phyloP scores from a whole-genome alignment of 2,113 vertebrate genomes.

The Cyphomyrus discorhynchus region DNA sequence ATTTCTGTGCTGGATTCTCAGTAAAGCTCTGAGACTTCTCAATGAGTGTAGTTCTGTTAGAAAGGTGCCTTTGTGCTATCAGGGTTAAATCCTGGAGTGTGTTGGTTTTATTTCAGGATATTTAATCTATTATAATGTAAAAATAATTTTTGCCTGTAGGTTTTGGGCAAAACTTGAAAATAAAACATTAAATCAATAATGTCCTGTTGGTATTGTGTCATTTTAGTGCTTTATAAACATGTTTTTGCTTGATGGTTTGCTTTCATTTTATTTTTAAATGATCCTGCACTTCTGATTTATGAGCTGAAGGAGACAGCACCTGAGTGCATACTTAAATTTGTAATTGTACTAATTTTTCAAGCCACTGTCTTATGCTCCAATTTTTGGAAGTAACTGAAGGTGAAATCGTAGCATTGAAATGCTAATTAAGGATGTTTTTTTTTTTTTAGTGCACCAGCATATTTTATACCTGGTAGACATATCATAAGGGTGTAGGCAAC shows the following conservation, averaged over 20 bases:
- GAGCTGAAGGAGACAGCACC: background rate
- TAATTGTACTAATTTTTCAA: background rate
- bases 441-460: background rate
- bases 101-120: conserved; percentile 9
- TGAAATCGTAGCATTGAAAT: background rate
- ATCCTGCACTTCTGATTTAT: background rate
- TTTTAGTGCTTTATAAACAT: background rate
- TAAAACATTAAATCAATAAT: conserved; percentile 18
- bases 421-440: background rate
- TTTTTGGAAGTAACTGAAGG: background rate
- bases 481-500: background rate
- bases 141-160: conserved; percentile 26
- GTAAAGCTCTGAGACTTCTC: background rate
- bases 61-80: conserved; percentile 36
- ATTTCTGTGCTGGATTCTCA: background rate
- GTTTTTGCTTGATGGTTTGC: background rate
- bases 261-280: background rate
- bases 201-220: background rate
- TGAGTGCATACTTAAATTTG: background rate
- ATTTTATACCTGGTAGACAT: background rate
- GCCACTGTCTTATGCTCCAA: background rate
- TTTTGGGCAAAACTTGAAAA: conserved; percentile 19
- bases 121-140: conserved; percentile 14
- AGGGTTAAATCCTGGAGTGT: conserved; percentile 20
- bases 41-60: background rate